Conservation (phyloP, 2,888 invertebrate species). For the Quadriops clusia region DNA sequence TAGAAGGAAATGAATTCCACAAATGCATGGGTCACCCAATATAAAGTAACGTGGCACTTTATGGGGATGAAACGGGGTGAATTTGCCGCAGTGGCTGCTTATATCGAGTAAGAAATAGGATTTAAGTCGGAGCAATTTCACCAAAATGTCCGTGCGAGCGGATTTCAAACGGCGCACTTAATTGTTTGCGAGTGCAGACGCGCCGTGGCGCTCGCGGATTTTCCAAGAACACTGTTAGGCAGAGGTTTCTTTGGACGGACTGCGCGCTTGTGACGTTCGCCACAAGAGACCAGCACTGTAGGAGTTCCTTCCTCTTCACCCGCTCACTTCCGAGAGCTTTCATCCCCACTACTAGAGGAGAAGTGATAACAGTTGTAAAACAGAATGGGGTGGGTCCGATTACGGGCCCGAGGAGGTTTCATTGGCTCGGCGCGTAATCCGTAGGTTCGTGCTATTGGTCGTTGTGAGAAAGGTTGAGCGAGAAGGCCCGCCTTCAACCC, state of each 20-base stretch:
- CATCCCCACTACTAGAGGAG: conserved; percentile 20
- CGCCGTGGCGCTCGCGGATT: no score
- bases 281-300: conserved; percentile 33
- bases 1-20: no score
- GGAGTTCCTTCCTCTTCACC: conserved; percentile 17
- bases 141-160: no score
- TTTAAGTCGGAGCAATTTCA: no score
- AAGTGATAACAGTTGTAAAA: conserved; percentile 22
- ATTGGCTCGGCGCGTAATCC: no score
- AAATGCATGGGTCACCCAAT: no score
- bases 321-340: conserved; percentile 17
- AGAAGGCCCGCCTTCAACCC: conserved; percentile 24
- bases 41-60: no score
- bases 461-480: conserved; percentile 16
- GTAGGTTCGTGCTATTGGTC: conserved; percentile 3
- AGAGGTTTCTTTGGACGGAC: conserved; percentile 11
- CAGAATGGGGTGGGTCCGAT: conserved; percentile 20
- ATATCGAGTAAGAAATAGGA: no score
- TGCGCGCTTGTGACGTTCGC: conserved; percentile 20
- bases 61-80: no score
- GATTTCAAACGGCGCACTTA: no score
- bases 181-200: no score
- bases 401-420: not conserved
- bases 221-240: conserved; percentile 9
- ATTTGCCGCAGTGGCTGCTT: no score